Conservation (phyloP, 2,888 invertebrate genomes). For the Eumacrocentrus americanus region DNA sequence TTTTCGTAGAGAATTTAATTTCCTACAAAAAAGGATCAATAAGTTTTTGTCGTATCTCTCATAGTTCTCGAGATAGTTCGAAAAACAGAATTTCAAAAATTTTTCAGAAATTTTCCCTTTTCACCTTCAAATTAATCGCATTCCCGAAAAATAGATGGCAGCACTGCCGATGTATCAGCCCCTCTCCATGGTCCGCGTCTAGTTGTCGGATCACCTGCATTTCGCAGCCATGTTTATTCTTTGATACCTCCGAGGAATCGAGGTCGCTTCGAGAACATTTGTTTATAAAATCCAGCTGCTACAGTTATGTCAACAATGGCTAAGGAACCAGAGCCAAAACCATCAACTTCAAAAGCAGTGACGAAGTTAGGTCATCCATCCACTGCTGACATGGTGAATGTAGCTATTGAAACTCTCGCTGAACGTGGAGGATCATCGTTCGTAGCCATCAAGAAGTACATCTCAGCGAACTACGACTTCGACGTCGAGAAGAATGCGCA, state of each 20-base stretch:
- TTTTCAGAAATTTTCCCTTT: too few species aligned
- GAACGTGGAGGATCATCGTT: conserved; percentile 68
- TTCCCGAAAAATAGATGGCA: too few species aligned
- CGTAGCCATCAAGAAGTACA: conserved; percentile 70
- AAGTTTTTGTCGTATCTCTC: too few species aligned
- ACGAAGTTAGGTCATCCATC: conserved; percentile 63
- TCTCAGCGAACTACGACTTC: conserved; percentile 67
- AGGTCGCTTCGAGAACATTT: neutral
- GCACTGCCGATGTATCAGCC: too few species aligned
- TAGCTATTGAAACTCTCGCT: conserved; percentile 64
- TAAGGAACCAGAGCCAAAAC: conserved; percentile 31
- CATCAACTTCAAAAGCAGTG: conserved; percentile 52
- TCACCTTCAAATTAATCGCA: too few species aligned
- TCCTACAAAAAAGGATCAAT: too few species aligned
- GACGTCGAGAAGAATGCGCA: conserved; percentile 67
- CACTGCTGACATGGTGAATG: conserved; percentile 66
- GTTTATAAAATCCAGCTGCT: neutral
- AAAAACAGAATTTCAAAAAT: too few species aligned
- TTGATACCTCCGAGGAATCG: too few species aligned
- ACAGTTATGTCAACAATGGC: conserved; percentile 17
- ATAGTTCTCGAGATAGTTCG: too few species aligned
- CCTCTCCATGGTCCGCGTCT: conserved; percentile 32
- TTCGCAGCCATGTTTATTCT: neutral
- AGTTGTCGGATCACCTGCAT: neutral
- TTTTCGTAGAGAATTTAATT: too few species aligned